Conservation (phyloP, 2,113 vertebrate species). For the Taxidea taxus region DNA sequence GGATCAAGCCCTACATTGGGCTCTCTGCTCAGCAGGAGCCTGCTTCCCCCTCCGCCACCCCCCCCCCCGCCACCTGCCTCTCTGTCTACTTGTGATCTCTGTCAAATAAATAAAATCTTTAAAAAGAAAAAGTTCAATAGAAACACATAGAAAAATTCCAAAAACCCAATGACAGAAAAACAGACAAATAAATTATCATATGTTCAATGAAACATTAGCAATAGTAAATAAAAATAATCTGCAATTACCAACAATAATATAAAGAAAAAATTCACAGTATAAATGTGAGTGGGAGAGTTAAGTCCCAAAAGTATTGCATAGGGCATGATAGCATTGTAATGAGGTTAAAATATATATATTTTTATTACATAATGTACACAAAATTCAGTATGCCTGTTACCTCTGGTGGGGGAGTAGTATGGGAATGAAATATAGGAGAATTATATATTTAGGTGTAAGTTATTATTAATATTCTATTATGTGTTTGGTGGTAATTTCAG, state of each 20-base stretch:
- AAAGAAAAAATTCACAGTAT: neutral
- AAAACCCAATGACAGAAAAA: neutral
- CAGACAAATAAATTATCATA: neutral
- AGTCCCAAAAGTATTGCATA: neutral
- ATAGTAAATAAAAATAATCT: neutral
- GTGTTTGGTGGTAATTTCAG: neutral
- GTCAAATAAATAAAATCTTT: no score
- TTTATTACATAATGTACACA: neutral
- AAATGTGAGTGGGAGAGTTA: neutral
- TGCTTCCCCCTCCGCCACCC: no score
- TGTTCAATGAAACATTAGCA: neutral
- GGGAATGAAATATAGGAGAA: neutral
- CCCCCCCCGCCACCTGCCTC: no score
- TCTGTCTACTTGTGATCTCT: no score
- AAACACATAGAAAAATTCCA: neutral
- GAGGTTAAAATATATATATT: neutral
- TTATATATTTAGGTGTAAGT: neutral
- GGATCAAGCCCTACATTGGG: no score
- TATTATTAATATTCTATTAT: neutral
- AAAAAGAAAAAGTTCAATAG: neutral
- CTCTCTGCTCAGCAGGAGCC: no score
- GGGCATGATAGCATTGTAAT: neutral
- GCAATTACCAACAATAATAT: neutral
- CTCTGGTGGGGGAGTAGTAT: neutral
- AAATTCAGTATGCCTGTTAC: neutral